Evolutionary conservation across 2,113 vertebrate genomes (phyloP), one percentile per base, ranked within the genome.

Genomic region (Rafetus swinhoei): DNA sequence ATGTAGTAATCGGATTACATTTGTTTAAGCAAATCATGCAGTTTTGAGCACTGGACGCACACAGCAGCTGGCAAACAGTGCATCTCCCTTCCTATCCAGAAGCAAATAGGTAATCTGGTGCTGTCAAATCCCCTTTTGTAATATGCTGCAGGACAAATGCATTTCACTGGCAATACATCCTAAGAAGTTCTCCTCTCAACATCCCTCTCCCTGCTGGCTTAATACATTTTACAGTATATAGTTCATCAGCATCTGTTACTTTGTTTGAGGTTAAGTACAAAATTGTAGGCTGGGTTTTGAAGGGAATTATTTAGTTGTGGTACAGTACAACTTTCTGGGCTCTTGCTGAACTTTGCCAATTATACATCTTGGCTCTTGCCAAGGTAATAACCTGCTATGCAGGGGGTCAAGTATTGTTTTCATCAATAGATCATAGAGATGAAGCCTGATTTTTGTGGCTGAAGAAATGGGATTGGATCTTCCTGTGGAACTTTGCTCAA

Each of bases 241-340:
- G 0, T 12, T 39, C 1, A 1, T 2, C 2, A 0, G 45, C 29
- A 1, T 3, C 85, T 2, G 60, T 76, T n/a, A 0, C 24, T 39
- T 10, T 60, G 1, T 0, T 39, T 1, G 9, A 45, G 29, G 19
- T 69, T 52, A 25, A 32, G 3, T 1, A 3, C 15, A 0, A 72
- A 77, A 22, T 32, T 9, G 32, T 13, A 11, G 2, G 27, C 16
- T 21, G 39, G 12, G 2, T 2, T n/a, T 4, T 9, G 59, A 79
- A 3, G 54, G 11, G 6, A 22, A 15, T 53, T 32, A 1, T 4
- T 35, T 5, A 9, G 24, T 4, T 39, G 13, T 2, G 7, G 11
- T 21, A 55, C 21, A 21, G 29, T 7, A 7, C 10, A n/a, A 32
- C 27, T 16, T 29, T 1, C 2, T 19, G 15, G 56, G 10, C 27